phyloP scores from a whole-genome alignment of 2,797 vertebrate species.

The Hemibagrus guttatus region DNA sequence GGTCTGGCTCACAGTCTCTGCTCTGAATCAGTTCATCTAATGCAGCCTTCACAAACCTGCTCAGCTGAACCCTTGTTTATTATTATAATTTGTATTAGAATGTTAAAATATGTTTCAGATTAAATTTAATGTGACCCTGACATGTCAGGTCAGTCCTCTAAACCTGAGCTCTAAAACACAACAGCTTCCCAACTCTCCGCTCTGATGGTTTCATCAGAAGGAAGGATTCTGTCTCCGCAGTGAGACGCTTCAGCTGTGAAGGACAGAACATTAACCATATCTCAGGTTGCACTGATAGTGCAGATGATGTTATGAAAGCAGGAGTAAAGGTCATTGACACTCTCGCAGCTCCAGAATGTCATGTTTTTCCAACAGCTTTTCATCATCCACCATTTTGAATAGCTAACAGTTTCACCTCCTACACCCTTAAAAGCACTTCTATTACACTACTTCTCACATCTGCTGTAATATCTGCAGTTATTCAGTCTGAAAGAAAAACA shows the following conservation, averaged over 20 bases:
- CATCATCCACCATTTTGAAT: not conserved
- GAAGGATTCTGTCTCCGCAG: not conserved
- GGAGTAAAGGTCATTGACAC: not conserved
- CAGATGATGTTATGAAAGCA: not conserved
- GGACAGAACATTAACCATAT: not conserved
- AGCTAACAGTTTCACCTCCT: not conserved
- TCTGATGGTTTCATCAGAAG: not conserved
- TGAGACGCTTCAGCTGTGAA: not conserved
- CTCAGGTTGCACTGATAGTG: not conserved
- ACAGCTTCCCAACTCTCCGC: not conserved
- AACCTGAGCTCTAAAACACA: not conserved
- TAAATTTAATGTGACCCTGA: not conserved
- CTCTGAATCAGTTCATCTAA: not conserved
- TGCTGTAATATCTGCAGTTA: not conserved
- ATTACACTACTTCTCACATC: not conserved
- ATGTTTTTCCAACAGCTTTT: not conserved
- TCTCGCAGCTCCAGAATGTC: not conserved
- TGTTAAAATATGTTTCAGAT: not conserved
- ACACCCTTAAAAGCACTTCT: not conserved
- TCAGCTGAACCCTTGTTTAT: not conserved
- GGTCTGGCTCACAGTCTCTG: too few relatives aligned
- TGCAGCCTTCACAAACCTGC: not conserved
- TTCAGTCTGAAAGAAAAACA: not conserved
- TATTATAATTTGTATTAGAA: not conserved
- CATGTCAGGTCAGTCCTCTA: not conserved